phyloP scores from a whole-genome alignment of 2,113 vertebrate genomes.

The Dolichotis patagonum region DNA sequence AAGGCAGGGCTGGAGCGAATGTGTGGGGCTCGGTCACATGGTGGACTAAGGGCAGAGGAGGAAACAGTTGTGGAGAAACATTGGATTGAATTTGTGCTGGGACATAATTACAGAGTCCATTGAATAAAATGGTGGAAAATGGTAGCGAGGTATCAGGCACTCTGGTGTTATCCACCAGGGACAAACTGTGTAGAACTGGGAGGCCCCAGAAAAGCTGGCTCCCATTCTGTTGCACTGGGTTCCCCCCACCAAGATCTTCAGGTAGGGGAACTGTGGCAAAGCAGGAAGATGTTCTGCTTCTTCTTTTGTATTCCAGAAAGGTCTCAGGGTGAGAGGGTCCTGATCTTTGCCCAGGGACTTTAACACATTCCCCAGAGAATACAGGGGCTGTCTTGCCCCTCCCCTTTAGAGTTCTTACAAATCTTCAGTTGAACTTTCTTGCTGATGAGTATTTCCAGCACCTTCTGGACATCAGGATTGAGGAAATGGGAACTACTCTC shows the following conservation, averaged over 20 bases:
- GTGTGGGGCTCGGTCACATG: rapidly evolving
- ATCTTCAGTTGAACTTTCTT: neutral
- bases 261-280: neutral
- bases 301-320: neutral
- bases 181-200: neutral
- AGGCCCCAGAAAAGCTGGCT: neutral
- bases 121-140: neutral
- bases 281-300: neutral
- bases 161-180: neutral
- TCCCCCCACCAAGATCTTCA: neutral
- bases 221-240: neutral
- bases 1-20: neutral
- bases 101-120: neutral
- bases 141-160: neutral
- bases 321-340: neutral
- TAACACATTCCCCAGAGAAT: neutral
- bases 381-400: neutral
- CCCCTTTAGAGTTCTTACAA: neutral
- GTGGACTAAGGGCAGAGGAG: no score
- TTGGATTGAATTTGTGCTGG: neutral
- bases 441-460: neutral
- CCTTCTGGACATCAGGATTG: neutral
- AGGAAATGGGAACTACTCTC: neutral
- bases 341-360: neutral
- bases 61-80: rapidly evolving